phyloP scores from a whole-genome alignment of 2,888 invertebrate species.

The Lacanobia oleracea region DNA sequence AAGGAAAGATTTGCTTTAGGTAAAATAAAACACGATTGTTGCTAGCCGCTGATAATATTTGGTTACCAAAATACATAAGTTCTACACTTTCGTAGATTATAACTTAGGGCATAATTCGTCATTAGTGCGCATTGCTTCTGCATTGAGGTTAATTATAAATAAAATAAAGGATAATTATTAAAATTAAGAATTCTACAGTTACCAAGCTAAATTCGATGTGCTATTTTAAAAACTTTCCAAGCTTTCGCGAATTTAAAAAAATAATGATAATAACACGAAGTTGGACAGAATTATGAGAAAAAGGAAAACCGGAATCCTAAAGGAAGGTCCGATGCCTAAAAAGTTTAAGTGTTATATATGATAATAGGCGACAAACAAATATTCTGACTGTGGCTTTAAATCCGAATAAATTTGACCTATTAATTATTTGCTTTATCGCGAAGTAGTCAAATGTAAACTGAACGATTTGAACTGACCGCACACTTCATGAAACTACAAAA shows the following conservation, averaged over 20 bases:
- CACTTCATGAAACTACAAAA: background rate
- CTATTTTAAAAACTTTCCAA: background rate
- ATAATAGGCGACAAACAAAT: too few relatives aligned
- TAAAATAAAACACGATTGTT: slow-evolving; percentile 5
- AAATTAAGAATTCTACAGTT: background rate
- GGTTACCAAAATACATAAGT: background rate
- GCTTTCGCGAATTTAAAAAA: background rate
- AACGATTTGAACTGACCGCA: background rate
- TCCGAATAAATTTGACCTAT: background rate
- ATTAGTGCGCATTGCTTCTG: background rate
- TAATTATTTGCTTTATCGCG: background rate
- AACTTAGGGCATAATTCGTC: background rate
- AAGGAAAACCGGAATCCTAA: background rate
- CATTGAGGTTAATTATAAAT: background rate
- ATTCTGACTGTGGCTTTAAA: background rate
- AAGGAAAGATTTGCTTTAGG: background rate
- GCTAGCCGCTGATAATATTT: background rate
- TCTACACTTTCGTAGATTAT: background rate
- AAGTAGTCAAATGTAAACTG: background rate
- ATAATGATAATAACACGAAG: background rate
- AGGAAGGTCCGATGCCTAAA: background rate
- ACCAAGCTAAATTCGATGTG: background rate
- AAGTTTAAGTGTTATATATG: background rate
- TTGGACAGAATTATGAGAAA: too few relatives aligned
- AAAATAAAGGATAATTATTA: background rate